Conservation (phyloP, 2,797 vertebrate genomes). For the Gobionotothen gibberifrons region DNA sequence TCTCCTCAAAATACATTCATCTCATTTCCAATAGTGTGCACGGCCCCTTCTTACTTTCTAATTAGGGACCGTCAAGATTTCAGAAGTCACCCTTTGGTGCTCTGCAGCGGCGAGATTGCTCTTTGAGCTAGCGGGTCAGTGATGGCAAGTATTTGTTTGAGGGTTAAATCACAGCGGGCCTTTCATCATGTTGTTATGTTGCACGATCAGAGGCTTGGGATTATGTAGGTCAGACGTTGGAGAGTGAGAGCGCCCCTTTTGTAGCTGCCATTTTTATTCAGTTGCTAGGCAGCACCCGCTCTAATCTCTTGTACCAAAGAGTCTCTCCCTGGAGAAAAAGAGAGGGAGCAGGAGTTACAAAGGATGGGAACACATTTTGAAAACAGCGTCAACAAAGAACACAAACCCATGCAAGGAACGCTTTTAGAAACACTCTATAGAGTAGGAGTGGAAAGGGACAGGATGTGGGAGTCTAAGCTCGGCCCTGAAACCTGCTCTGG, state of each 20-base stretch:
- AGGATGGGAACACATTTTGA: conserved; percentile 70
- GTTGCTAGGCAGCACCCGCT: conserved; percentile 87
- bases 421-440: conserved; percentile 75
- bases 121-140: conserved; percentile 72
- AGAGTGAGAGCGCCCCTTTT: conserved; percentile 82
- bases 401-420: conserved; percentile 71
- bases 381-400: conserved; percentile 82
- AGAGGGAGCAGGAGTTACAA: conserved; percentile 80
- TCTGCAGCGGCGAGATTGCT: conserved; percentile 56
- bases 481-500: conserved; percentile 60
- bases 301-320: conserved; percentile 86
- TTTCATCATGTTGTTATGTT: conserved; percentile 84
- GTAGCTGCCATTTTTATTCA: conserved; percentile 86
- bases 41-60: conserved; percentile 75
- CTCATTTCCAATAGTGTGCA: conserved; percentile 73
- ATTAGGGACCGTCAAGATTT: conserved; percentile 76
- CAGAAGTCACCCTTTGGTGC: conserved; percentile 73
- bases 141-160: conserved; percentile 79
- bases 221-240: conserved; percentile 87
- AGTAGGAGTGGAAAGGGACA: conserved; percentile 66
- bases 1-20: conserved; percentile 77
- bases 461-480: conserved; percentile 70
- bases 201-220: conserved; percentile 83
- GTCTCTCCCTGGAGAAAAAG: conserved; percentile 79
- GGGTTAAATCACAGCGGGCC: conserved; percentile 77